Conservation (phyloP, 64 coral and sea anemone genomes). For the Catalaphyllia jardinei region DNA sequence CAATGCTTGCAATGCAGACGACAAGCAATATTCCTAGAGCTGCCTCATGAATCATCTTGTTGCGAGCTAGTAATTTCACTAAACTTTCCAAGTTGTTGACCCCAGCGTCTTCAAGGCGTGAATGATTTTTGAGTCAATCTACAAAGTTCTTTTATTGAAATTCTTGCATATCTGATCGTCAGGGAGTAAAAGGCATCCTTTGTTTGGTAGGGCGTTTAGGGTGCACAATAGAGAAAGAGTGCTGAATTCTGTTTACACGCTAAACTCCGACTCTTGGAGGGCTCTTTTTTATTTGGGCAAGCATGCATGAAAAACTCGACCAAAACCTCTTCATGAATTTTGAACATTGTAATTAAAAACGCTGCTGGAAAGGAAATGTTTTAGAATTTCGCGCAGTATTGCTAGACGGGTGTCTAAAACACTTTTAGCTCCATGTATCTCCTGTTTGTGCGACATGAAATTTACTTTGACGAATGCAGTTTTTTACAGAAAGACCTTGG, state of each 20-base stretch:
- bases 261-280: neutral
- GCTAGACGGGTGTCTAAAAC: no score
- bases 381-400: neutral
- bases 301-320: constrained; percentile 22
- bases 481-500: neutral
- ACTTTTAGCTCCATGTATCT: neutral
- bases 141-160: constrained; percentile 7
- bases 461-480: neutral
- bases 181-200: neutral
- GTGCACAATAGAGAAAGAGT: constrained; percentile 19
- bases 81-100: neutral
- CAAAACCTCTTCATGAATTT: neutral
- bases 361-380: neutral
- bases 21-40: neutral
- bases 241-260: neutral
- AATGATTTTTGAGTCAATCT: neutral
- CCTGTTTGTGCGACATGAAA: neutral
- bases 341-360: neutral
- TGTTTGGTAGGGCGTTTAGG: neutral
- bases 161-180: neutral
- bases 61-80: neutral
- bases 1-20: neutral
- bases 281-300: neutral
- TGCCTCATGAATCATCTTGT: neutral
- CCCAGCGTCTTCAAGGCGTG: neutral